Conservation (phyloP, 2,797 vertebrate species). For the Erpetoichthys calabaricus region DNA sequence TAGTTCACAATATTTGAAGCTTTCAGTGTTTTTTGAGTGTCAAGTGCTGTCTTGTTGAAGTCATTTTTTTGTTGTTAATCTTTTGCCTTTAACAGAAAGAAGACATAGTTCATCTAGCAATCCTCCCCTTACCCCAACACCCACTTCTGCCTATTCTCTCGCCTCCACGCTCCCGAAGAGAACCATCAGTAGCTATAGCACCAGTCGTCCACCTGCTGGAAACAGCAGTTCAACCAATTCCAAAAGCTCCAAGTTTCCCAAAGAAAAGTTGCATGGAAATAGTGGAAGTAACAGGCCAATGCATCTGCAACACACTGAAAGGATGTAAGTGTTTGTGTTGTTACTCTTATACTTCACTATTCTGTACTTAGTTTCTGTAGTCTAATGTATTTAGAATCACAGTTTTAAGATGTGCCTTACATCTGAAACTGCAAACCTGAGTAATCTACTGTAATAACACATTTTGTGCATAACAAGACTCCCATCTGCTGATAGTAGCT, state of each 20-base stretch:
- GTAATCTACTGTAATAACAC: too few species aligned
- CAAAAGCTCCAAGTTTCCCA: slow-evolving; percentile 88
- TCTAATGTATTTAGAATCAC: too few species aligned
- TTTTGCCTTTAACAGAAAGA: slow-evolving; percentile 65
- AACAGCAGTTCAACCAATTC: slow-evolving; percentile 65
- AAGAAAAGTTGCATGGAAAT: slow-evolving; percentile 81
- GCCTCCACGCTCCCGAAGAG: slow-evolving; percentile 59
- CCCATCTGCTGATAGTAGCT: too few species aligned
- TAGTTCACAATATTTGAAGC: too few species aligned
- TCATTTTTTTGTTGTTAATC: too few species aligned
- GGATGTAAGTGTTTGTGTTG: slow-evolving; percentile 59
- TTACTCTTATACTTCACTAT: background rate
- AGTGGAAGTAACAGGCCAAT: slow-evolving; percentile 68
- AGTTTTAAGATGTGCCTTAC: too few species aligned
- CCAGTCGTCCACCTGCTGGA: slow-evolving; percentile 55
- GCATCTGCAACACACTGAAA: slow-evolving; percentile 65
- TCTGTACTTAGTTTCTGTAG: too few species aligned
- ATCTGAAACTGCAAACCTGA: too few species aligned
- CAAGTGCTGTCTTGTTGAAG: too few species aligned
- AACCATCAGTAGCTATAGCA: slow-evolving; percentile 41
- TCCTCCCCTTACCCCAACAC: slow-evolving; percentile 50
- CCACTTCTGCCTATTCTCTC: slow-evolving; percentile 60
- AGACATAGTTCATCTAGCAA: slow-evolving; percentile 87
- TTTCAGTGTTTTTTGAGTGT: too few species aligned
- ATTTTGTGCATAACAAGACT: too few species aligned